phyloP scores from a whole-genome alignment of 2,888 invertebrate genomes.

The Prenolepis imparis region DNA sequence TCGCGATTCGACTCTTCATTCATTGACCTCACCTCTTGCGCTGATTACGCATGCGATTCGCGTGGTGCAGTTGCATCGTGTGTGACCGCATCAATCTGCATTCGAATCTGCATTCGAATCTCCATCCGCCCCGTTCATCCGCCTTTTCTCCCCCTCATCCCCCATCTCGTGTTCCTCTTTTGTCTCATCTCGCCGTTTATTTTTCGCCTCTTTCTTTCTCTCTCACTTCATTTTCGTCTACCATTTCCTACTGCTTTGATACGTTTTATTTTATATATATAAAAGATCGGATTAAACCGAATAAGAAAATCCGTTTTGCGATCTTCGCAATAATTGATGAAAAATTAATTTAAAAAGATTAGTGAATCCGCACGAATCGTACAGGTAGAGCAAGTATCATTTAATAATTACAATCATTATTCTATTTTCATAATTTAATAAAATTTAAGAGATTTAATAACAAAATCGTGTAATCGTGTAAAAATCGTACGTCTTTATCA shows the following conservation, averaged over 20 bases:
- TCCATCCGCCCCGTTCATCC: slow-evolving; percentile 50
- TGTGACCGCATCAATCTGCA: slow-evolving; percentile 85
- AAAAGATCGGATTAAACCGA: background rate
- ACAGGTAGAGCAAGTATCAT: no score
- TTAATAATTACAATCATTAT: no score
- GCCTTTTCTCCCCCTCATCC: slow-evolving; percentile 57
- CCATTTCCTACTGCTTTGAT: background rate
- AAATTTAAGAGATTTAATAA: no score
- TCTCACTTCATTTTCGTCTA: slow-evolving; percentile 63
- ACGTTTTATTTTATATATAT: background rate
- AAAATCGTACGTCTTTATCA: no score
- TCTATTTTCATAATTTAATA: no score
- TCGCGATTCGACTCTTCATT: slow-evolving; percentile 70
- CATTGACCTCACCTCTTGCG: slow-evolving; percentile 74
- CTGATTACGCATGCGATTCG: slow-evolving; percentile 82
- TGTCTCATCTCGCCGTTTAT: slow-evolving; percentile 61
- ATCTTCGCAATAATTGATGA: no score
- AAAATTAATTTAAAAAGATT: no score
- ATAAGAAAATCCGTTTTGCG: no score
- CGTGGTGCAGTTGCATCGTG: slow-evolving; percentile 84
- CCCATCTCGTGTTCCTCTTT: slow-evolving; percentile 51
- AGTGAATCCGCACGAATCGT: no score
- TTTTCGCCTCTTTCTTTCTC: slow-evolving; percentile 55
- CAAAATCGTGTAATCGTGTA: no score
- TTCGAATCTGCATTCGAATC: slow-evolving; percentile 83